Percentiles rank a stretch among this genome's conserved stretches.
phyloP scores from a whole-genome alignment of 2,888 invertebrate species.

The Trisateles emortualis region DNA sequence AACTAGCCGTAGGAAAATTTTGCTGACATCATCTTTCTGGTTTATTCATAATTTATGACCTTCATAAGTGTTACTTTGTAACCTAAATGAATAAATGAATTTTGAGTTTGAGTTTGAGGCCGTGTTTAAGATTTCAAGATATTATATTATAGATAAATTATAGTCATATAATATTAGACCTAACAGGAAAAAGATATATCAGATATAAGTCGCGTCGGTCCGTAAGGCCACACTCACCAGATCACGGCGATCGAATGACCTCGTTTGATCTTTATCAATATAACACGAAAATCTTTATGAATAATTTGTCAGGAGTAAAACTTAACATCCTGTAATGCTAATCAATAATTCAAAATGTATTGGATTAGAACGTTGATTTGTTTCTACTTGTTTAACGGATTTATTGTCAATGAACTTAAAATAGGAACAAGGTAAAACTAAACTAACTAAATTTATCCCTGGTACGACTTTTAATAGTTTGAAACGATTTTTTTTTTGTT shows the following conservation, averaged over 20 bases:
- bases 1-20: no score
- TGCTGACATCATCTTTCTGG: no score
- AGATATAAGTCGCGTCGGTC: conserved; percentile 36
- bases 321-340: conserved; percentile 49
- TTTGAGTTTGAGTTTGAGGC: no score
- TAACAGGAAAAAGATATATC: conserved; percentile 55
- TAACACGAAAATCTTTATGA: conserved; percentile 59
- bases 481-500: no score
- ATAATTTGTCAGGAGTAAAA: conserved; percentile 57
- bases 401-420: conserved; percentile 41
- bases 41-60: no score
- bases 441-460: no score
- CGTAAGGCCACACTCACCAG: conserved; percentile 62
- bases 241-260: conserved; percentile 61
- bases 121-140: no score
- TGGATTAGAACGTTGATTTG: conserved; percentile 41
- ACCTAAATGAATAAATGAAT: no score
- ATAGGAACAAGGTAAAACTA: conserved; percentile 5
- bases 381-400: conserved; percentile 27
- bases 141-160: no score
- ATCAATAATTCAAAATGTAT: conserved; percentile 41
- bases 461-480: no score
- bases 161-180: conserved; percentile 20
- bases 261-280: conserved; percentile 61
- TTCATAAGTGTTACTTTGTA: no score